Evolutionary conservation across 2,888 invertebrate genomes (phyloP).

Genomic region (Nomada fabriciana): DNA sequence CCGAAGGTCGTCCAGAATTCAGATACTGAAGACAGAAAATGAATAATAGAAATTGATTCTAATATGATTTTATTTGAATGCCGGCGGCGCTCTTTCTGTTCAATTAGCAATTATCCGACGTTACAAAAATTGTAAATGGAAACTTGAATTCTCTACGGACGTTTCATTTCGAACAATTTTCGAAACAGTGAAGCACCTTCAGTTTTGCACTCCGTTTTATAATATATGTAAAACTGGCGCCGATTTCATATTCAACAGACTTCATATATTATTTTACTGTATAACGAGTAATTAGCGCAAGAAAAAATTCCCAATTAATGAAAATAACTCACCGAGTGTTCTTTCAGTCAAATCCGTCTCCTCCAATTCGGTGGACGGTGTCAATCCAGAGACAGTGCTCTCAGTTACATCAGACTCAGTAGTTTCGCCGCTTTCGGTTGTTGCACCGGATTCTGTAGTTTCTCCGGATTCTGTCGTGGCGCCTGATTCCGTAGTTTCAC

Average conservation of each 20-base stretch:
- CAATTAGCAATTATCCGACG: too few species aligned
- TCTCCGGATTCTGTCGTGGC: slow-evolving; percentile 62
- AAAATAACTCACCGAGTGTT: slow-evolving; percentile 70
- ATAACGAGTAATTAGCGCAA: neutral
- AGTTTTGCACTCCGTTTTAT: too few species aligned
- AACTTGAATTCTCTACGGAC: too few species aligned
- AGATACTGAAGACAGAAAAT: slow-evolving; percentile 69
- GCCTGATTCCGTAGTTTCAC: slow-evolving; percentile 66
- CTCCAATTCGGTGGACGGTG: slow-evolving; percentile 62
- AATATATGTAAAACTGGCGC: too few species aligned
- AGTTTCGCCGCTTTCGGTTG: slow-evolving; percentile 60
- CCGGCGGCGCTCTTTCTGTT: too few species aligned
- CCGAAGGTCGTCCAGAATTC: slow-evolving; percentile 86
- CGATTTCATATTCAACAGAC: too few species aligned
- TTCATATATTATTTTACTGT: too few species aligned
- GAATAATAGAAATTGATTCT: neutral
- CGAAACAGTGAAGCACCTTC: too few species aligned
- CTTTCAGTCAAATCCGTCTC: slow-evolving; percentile 66
- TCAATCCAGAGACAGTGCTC: slow-evolving; percentile 63
- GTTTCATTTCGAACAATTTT: too few species aligned
- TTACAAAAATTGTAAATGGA: too few species aligned
- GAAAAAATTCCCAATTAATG: neutral
- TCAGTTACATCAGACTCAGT: slow-evolving; percentile 59
- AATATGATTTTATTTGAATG: too few species aligned
- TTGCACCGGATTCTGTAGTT: slow-evolving; percentile 61